phyloP scores from a whole-genome alignment of 1,140 invertebrate species.

The Rhysida immarginata region DNA sequence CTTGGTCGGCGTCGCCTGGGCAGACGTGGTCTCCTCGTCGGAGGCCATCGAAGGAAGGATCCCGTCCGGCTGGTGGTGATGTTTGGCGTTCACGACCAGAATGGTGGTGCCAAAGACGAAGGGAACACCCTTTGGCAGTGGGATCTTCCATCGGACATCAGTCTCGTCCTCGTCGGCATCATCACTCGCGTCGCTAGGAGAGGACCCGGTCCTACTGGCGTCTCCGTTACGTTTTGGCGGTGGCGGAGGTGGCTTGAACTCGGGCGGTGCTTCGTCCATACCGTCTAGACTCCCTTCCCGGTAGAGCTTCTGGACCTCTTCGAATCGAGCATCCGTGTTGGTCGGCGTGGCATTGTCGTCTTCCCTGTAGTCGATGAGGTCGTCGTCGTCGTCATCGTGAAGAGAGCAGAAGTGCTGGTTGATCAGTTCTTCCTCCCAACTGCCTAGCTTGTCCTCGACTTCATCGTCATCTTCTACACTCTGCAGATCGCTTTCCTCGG shows the following conservation, averaged over 20 bases:
- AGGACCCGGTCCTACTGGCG: too few species aligned
- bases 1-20: neutral
- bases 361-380: too few species aligned
- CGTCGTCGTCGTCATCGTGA: too few species aligned
- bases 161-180: neutral
- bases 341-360: too few species aligned
- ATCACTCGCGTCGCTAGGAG: neutral
- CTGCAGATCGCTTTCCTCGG: too few species aligned
- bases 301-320: slow-evolving; percentile 55
- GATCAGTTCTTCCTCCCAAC: too few species aligned
- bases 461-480: too few species aligned
- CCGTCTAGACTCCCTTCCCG: slow-evolving; percentile 46
- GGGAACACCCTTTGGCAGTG: neutral
- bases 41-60: neutral
- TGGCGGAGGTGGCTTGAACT: slow-evolving; percentile 35
- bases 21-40: neutral
- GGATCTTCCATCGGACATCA: neutral
- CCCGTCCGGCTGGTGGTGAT: too few species aligned
- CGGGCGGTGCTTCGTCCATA: slow-evolving; percentile 35
- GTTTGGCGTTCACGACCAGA: neutral
- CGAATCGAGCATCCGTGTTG: too few species aligned
- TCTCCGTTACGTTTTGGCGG: slow-evolving; percentile 21
- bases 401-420: too few species aligned
- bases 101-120: slow-evolving; percentile 1
- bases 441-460: too few species aligned